Conservation (phyloP, 92 coral and sea anemone species). For the Anthopleura xanthogrammica region DNA sequence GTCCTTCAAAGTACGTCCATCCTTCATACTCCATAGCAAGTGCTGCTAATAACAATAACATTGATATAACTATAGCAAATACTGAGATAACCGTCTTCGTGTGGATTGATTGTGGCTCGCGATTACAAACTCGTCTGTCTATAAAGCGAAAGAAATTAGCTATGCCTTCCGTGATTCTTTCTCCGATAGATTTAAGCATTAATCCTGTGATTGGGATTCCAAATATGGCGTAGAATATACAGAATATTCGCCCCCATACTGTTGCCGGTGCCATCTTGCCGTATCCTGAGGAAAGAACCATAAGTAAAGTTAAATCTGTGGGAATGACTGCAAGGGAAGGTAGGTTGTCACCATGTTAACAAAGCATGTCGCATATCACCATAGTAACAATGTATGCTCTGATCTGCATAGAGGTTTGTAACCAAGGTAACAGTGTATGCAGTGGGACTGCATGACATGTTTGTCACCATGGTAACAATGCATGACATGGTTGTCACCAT, state of each 20-base stretch:
- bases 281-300: conserved; percentile 55
- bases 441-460: background rate
- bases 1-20: conserved; percentile 98
- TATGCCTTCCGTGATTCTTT: conserved; percentile 84
- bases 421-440: background rate
- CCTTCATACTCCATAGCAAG: conserved; percentile 94
- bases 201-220: conserved; percentile 98
- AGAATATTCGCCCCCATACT: conserved; percentile 90
- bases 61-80: conserved; percentile 71
- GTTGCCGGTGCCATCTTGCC: conserved; percentile 98
- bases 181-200: conserved; percentile 99
- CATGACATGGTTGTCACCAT: background rate
- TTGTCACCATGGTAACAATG: background rate
- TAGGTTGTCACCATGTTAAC: background rate
- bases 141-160: conserved; percentile 74
- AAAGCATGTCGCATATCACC: background rate
- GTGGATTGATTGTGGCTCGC: conserved; percentile 77
- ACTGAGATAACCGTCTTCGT: conserved; percentile 82
- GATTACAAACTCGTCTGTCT: conserved; percentile 67
- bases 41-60: conserved; percentile 76
- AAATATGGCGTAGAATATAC: conserved; percentile 95
- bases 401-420: background rate
- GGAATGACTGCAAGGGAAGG: background rate
- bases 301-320: background rate
- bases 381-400: background rate